phyloP scores from a whole-genome alignment of 64 coral and sea anemone genomes.

The Pachyseris speciosa region DNA sequence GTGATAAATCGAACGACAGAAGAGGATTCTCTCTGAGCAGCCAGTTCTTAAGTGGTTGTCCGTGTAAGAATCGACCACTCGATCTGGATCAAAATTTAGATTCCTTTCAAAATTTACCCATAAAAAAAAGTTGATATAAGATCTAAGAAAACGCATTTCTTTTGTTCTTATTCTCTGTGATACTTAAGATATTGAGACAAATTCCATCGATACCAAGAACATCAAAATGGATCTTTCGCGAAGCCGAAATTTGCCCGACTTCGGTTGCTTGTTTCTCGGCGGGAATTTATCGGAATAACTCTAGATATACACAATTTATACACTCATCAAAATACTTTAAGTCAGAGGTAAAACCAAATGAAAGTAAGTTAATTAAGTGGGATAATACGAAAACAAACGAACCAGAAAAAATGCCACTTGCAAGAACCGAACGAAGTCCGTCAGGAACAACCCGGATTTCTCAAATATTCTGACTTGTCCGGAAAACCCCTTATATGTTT shows the following conservation, averaged over 20 bases:
- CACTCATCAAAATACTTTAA: not conserved
- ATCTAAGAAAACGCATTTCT: no score
- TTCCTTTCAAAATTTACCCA: no score
- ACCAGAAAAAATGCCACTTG: not conserved
- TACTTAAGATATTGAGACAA: not conserved
- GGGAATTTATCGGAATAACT: not conserved
- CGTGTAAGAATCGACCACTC: no score
- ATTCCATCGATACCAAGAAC: not conserved
- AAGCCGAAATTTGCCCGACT: not conserved
- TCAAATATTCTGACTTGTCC: no score
- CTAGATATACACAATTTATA: not conserved
- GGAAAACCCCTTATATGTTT: slow-evolving; percentile 25
- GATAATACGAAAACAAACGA: not conserved
- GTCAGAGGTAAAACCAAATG: not conserved
- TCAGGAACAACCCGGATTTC: slow-evolving; percentile 1
- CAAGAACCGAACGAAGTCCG: not conserved
- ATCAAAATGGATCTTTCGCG: not conserved
- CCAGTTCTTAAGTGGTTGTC: no score
- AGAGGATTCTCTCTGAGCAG: no score
- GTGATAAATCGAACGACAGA: no score
- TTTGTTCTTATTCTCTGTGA: no score
- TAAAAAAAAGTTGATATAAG: no score
- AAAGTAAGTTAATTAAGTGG: not conserved
- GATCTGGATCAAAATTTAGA: no score
- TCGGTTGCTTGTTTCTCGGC: not conserved